phyloP scores from a whole-genome alignment of 2,888 invertebrate species.

The Mantis religiosa region DNA sequence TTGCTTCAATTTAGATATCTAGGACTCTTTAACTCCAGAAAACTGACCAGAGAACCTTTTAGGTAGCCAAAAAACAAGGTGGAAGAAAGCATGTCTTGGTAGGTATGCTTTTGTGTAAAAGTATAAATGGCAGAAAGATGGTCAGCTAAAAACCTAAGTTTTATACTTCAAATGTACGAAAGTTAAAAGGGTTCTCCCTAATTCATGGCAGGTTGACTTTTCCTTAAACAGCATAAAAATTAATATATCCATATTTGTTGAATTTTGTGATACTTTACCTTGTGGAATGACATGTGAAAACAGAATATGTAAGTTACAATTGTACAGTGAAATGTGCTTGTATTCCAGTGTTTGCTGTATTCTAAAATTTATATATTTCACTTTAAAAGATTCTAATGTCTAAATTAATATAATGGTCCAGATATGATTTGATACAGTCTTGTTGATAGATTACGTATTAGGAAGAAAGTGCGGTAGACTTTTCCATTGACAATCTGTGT shows the following conservation, averaged over 20 bases:
- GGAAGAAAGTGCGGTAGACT: slow-evolving; percentile 12
- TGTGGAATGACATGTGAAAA: background rate
- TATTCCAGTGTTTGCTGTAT: slow-evolving; percentile 33
- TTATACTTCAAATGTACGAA: background rate
- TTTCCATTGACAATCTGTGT: slow-evolving; percentile 19
- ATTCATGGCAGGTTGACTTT: background rate
- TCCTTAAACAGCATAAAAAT: background rate
- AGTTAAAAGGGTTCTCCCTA: background rate
- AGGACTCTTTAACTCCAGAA: too few relatives aligned
- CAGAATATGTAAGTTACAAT: slow-evolving; percentile 3
- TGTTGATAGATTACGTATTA: slow-evolving; percentile 10
- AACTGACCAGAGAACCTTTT: too few relatives aligned
- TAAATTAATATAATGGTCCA: slow-evolving; percentile 23
- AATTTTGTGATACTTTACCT: background rate
- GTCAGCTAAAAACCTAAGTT: background rate
- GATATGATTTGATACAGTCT: slow-evolving; percentile 23
- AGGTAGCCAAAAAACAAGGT: background rate
- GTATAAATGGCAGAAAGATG: too few relatives aligned
- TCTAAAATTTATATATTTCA: slow-evolving; percentile 31
- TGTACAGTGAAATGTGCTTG: slow-evolving; percentile 30
- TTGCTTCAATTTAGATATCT: too few relatives aligned
- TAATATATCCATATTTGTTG: background rate
- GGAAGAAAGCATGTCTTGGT: background rate
- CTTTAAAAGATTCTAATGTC: slow-evolving; percentile 29
- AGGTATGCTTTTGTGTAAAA: background rate